Conservation (phyloP, 2,113 vertebrate genomes). For the Melanerpes aurifrons region DNA sequence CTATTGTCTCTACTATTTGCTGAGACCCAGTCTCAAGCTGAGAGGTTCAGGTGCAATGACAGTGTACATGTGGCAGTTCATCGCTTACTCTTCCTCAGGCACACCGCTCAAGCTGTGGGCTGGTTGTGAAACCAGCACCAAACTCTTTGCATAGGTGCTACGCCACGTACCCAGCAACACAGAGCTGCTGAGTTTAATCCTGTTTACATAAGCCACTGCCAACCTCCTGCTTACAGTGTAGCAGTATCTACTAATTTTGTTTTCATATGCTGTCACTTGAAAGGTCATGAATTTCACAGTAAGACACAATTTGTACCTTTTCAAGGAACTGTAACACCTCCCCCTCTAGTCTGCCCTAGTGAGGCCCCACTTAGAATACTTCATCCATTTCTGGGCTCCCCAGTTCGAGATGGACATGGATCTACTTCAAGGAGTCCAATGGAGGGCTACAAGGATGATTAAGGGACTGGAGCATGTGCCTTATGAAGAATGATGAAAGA, state of each 20-base stretch:
- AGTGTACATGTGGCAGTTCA: rapidly evolving
- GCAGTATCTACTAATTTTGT: not conserved
- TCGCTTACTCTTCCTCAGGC: not conserved
- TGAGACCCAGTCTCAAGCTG: no score
- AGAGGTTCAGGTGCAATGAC: rapidly evolving
- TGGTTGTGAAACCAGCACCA: not conserved
- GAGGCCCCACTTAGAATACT: no score
- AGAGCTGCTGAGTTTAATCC: rapidly evolving
- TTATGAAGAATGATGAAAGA: no score
- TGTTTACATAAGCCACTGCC: not conserved
- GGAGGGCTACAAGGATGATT: no score
- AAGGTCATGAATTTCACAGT: not conserved
- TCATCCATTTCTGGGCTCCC: no score
- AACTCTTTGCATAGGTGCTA: rapidly evolving
- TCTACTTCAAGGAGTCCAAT: no score
- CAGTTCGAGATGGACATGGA: no score
- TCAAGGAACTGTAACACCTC: not conserved
- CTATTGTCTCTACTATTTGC: no score
- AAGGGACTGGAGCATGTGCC: no score
- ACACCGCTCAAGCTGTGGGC: not conserved
- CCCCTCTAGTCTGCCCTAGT: no score
- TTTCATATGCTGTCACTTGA: not conserved
- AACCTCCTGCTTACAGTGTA: not conserved
- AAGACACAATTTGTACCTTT: not conserved
- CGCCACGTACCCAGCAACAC: not conserved